These are phyloP conservation scores for Trimorus sp. DNA, from an alignment of 2,888 invertebrate genomes.

Conservation along the genomic window DNA sequence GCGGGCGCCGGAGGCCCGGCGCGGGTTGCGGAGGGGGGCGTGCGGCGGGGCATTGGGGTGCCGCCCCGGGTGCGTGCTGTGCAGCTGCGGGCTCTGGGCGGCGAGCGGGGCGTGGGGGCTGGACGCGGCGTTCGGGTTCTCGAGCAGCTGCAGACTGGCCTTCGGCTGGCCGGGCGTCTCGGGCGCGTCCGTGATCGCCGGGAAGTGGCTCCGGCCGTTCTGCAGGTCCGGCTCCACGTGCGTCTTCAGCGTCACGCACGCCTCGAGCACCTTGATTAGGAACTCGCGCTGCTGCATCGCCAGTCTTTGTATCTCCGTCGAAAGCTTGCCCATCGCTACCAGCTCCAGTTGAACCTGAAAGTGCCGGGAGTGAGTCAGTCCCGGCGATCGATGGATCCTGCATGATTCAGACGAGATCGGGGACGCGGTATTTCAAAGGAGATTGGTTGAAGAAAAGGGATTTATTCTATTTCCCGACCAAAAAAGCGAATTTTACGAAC, in stretches of 20 bases:
- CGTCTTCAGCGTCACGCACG: conserved; percentile 88
- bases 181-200: conserved; percentile 86
- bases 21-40: too few relatives aligned
- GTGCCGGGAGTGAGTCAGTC: background rate
- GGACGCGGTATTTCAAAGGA: too few relatives aligned
- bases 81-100: conserved; percentile 86
- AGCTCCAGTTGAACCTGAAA: conserved; percentile 85
- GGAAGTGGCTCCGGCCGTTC: conserved; percentile 85
- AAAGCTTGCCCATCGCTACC: conserved; percentile 86
- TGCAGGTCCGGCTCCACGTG: conserved; percentile 89
- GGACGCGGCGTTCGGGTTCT: conserved; percentile 85
- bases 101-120: conserved; percentile 85
- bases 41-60: too few relatives aligned
- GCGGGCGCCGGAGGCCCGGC: too few relatives aligned
- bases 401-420: too few relatives aligned
- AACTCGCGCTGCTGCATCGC: conserved; percentile 88
- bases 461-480: too few relatives aligned
- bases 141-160: conserved; percentile 84
- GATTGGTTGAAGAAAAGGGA: too few relatives aligned
- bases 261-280: conserved; percentile 87
- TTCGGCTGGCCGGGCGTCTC: conserved; percentile 85
- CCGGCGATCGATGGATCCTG: too few relatives aligned
- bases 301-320: conserved; percentile 87
- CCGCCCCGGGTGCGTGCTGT: conserved; percentile 87
- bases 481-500: too few relatives aligned